Evolutionary conservation across 2,888 invertebrate species (phyloP).

Genomic region (Carabus problematicus): DNA sequence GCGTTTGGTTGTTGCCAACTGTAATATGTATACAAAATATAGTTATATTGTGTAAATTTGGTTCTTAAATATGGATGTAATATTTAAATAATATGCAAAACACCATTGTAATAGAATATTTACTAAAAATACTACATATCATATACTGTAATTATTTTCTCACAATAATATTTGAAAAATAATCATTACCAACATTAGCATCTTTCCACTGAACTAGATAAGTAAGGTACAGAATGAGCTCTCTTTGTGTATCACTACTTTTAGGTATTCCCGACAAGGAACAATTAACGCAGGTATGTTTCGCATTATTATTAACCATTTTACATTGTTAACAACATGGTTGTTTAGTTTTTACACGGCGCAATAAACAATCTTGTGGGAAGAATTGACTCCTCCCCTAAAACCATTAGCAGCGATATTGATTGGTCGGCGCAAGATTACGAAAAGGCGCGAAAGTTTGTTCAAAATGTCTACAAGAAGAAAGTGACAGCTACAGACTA

Average conservation of each 20-base stretch:
- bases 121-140: no score
- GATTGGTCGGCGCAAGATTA: slow-evolving; percentile 55
- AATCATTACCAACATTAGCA: slow-evolving; percentile 14
- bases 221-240: slow-evolving; percentile 13
- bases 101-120: no score
- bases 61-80: not conserved
- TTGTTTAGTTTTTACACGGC: slow-evolving; percentile 56
- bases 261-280: slow-evolving; percentile 32
- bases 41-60: not conserved
- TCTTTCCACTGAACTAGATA: not conserved
- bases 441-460: slow-evolving; percentile 48
- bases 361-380: slow-evolving; percentile 55
- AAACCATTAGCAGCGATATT: slow-evolving; percentile 52
- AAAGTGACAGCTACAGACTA: slow-evolving; percentile 46
- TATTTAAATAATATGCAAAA: slow-evolving; percentile 1
- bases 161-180: not conserved
- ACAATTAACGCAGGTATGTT: slow-evolving; percentile 31
- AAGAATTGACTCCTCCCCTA: slow-evolving; percentile 49
- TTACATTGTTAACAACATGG: slow-evolving; percentile 32
- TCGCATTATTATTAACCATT: slow-evolving; percentile 6
- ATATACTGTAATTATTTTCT: not conserved
- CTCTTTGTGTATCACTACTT: slow-evolving; percentile 29
- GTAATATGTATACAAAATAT: not conserved
- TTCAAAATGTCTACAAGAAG: slow-evolving; percentile 53
- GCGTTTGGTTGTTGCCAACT: slow-evolving; percentile 20